These are phyloP conservation scores for Bombus sibiricus DNA, from an alignment of 1,140 invertebrate genomes.

Conservation along the genomic window DNA sequence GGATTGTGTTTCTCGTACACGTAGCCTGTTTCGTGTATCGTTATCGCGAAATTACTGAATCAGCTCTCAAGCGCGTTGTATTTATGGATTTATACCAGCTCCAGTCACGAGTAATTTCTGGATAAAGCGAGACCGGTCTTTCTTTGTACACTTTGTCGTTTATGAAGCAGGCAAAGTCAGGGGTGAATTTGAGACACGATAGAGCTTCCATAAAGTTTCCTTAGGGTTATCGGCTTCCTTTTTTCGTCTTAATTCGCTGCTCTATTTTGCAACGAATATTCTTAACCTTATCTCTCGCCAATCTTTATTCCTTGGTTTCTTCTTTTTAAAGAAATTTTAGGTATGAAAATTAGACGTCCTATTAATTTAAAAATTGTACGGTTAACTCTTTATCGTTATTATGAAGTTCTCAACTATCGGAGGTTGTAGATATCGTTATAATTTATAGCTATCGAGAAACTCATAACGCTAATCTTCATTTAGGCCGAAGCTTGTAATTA, in stretches of 20 bases:
- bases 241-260: neutral
- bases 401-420: neutral
- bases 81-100: neutral
- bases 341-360: neutral
- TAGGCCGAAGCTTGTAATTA: neutral
- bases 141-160: neutral
- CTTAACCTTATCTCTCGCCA: neutral
- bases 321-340: neutral
- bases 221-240: no score
- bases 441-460: neutral
- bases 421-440: neutral
- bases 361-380: neutral
- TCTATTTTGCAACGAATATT: neutral
- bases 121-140: neutral
- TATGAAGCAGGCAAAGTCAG: no score
- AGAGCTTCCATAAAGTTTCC: neutral
- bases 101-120: neutral
- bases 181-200: no score
- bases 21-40: neutral
- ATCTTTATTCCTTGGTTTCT: neutral
- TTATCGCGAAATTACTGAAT: conserved; percentile 13
- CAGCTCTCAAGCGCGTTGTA: neutral
- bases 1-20: conserved; percentile 6
- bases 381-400: neutral
- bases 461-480: neutral